phyloP scores from a whole-genome alignment of 1,140 invertebrate genomes.

The Vollenhovia emeryi region DNA sequence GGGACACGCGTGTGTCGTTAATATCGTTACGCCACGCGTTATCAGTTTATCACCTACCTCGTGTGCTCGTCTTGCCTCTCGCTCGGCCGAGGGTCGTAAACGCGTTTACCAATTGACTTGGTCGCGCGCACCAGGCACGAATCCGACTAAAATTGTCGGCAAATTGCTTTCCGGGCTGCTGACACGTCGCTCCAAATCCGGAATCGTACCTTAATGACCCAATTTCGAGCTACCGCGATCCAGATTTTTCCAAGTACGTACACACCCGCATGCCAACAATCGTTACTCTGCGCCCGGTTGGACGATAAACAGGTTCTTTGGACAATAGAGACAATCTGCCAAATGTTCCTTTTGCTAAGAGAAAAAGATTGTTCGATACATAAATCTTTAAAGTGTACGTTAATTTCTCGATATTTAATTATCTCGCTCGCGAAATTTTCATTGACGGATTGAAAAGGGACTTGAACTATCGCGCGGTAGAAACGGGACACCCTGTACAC shows the following conservation, averaged over 20 bases:
- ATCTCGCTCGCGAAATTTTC: neutral
- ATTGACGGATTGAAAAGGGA: neutral
- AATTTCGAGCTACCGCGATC: constrained; percentile 2
- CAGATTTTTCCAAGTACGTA: neutral
- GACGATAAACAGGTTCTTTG: neutral
- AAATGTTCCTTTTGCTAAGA: neutral
- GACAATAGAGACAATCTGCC: neutral
- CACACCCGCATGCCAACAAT: neutral
- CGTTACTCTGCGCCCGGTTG: neutral
- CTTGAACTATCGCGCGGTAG: neutral
- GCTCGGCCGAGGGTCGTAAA: constrained; percentile 55
- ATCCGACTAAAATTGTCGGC: constrained; percentile 31
- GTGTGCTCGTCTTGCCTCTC: constrained; percentile 35
- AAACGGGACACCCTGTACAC: neutral
- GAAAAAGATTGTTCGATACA: neutral
- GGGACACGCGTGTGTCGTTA: constrained; percentile 56
- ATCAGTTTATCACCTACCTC: constrained; percentile 64
- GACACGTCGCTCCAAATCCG: neutral
- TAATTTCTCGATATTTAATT: neutral
- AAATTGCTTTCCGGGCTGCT: constrained; percentile 54
- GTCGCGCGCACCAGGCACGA: constrained; percentile 11
- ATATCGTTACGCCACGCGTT: constrained; percentile 54
- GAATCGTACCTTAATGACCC: constrained; percentile 17
- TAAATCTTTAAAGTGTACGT: neutral
- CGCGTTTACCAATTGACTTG: constrained; percentile 45